Evolutionary conservation across 2,797 vertebrate species (phyloP), one percentile per base, ranked within the genome.

Genomic region (Gallinago stenura): DNA sequence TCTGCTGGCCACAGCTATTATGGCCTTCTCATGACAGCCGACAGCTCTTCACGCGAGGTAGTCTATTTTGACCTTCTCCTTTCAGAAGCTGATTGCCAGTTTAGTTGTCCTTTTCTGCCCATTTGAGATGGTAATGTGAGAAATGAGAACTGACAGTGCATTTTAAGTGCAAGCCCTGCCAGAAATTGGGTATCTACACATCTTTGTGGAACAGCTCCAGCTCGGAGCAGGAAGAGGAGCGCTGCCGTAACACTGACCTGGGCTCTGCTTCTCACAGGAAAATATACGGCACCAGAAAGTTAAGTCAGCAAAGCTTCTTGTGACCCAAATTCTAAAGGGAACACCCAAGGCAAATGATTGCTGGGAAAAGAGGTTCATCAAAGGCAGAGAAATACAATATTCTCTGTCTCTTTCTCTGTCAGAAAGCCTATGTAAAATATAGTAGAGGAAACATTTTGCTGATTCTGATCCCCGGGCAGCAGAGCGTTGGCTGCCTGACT

Each of bases 121-220:
- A 87, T 93, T 87, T 75, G 91, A 96, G 93, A 91, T 93, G 93
- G 91, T 96, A 97, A 97, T 97, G 83, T 96, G 96, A 98, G 95
- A 97, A 98, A 98, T 97, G 89, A 95, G 95, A 98, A 90, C 75
- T 96, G 98, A 97, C 97, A 94, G 92, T 77, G 92, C 88, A 87
- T 98, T 98, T 96, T 91, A 97, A 97, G 91, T 92, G 68, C 80
- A 94, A 96, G 87, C 82, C 91, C 91, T 97, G 93, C 90, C 93
- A 96, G 91, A 97, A 96, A 97, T 72, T 93, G 75, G 69, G 91
- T 94, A 87, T 94, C 76, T 56, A 33, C 51, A 66, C 30, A 65
- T 94, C 94, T 96, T 73, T 62, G 72, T 95, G 94, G 88, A 97
- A 58, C 80, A 81, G 94, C 86, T 97, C 93, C 96, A 97, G 80